These are phyloP conservation scores for Apotomis betuletana DNA, from an alignment of 2,888 invertebrate species.

Conservation along the genomic window DNA sequence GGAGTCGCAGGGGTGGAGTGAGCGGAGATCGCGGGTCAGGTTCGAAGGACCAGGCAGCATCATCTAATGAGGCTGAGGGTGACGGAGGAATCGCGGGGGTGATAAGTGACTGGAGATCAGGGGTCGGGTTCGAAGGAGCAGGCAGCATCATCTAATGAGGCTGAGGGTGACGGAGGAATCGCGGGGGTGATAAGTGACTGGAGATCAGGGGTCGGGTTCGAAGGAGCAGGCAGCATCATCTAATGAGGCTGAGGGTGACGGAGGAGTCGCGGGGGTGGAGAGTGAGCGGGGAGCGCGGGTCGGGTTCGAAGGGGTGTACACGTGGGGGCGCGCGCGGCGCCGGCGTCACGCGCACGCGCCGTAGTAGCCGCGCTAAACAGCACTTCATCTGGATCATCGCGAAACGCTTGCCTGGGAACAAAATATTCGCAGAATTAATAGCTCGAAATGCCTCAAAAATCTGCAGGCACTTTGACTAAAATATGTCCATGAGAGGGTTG, in stretches of 20 bases:
- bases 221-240: constrained; percentile 48
- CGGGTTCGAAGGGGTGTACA: constrained; percentile 64
- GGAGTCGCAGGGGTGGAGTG: constrained; percentile 70
- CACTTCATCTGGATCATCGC: constrained; percentile 78
- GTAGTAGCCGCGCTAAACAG: constrained; percentile 66
- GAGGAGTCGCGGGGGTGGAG: constrained; percentile 70
- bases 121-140: constrained; percentile 65
- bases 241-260: constrained; percentile 67
- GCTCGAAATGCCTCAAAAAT: no score
- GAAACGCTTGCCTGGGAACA: constrained; percentile 71
- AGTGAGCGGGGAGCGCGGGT: constrained; percentile 71
- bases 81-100: constrained; percentile 69
- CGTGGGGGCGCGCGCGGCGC: constrained; percentile 51
- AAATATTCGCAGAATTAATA: background rate
- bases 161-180: background rate
- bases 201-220: no score
- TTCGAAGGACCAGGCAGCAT: constrained; percentile 51
- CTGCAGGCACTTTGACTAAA: no score
- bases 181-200: background rate
- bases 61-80: constrained; percentile 68
- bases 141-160: background rate
- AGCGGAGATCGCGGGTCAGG: constrained; percentile 72
- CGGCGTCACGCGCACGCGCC: constrained; percentile 57
- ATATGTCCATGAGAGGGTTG: no score
- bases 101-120: constrained; percentile 70